Conservation (phyloP, 2,888 invertebrate genomes). For the Diaperis boleti region DNA sequence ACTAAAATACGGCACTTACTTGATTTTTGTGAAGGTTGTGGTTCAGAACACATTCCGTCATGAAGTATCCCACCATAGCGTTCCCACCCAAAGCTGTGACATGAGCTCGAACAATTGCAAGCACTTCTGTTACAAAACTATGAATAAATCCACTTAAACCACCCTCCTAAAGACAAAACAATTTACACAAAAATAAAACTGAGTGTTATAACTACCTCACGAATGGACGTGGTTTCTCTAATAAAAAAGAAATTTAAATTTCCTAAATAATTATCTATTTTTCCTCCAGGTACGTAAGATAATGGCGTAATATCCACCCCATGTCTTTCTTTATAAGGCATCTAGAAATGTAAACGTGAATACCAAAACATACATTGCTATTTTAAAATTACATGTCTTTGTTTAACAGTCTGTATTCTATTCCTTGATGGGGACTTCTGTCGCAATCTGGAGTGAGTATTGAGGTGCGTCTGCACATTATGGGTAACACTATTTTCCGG, state of each 20-base stretch:
- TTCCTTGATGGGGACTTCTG: conserved; percentile 70
- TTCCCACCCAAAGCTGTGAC: conserved; percentile 95
- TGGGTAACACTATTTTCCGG: conserved; percentile 58
- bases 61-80: conserved; percentile 93
- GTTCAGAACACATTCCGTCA: conserved; percentile 90
- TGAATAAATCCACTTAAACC: conserved; percentile 96
- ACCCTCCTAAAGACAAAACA: conserved; percentile 72
- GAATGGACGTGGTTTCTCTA: conserved; percentile 90
- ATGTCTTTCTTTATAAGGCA: conserved; percentile 67
- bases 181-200: neutral
- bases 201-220: conserved; percentile 73
- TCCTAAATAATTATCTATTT: conserved; percentile 86
- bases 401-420: conserved; percentile 56
- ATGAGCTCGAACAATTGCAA: conserved; percentile 94
- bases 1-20: too few relatives aligned
- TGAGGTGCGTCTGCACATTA: conserved; percentile 36
- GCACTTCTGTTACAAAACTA: conserved; percentile 91
- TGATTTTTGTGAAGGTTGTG: conserved; percentile 97
- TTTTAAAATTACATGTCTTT: conserved; percentile 58
- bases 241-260: conserved; percentile 96
- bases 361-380: conserved; percentile 11
- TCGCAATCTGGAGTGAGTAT: conserved; percentile 60
- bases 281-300: conserved; percentile 82
- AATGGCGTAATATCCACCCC: conserved; percentile 87
- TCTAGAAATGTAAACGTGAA: conserved; percentile 53